A percentile compares a stretch with the other conserved stretches of the same genome.
Conservation (phyloP, 2,113 vertebrate genomes). For the Odocoileus virginianus region DNA sequence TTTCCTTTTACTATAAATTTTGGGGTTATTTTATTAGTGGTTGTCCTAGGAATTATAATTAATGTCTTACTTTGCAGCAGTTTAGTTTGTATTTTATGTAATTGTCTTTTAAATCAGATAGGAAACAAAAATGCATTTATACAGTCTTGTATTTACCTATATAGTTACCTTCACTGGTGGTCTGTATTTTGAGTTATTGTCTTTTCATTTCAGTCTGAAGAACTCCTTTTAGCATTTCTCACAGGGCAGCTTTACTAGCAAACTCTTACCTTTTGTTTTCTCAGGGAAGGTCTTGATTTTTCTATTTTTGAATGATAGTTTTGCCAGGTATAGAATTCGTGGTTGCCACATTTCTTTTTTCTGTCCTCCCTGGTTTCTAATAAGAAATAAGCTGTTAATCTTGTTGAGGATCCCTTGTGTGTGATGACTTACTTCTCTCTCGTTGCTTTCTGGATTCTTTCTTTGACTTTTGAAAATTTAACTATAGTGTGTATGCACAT, state of each 20-base stretch:
- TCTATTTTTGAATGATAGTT: not conserved
- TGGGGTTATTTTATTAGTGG: not conserved
- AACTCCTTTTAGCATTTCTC: not conserved
- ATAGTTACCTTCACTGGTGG: not conserved
- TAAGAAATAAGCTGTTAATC: not conserved
- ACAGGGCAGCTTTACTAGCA: not conserved
- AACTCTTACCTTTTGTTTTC: not conserved
- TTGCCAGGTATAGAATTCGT: not conserved
- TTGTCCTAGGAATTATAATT: not conserved
- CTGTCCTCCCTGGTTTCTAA: not conserved
- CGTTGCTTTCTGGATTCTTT: not conserved
- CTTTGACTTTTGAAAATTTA: not conserved
- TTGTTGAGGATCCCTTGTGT: not conserved
- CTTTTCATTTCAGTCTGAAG: not conserved
- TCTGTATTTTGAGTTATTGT: not conserved
- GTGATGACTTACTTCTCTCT: not conserved
- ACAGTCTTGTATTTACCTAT: not conserved
- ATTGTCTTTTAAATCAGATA: not conserved
- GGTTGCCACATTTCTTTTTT: not conserved
- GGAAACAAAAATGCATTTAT: not conserved
- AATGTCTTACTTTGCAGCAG: not conserved
- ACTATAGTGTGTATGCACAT: not conserved
- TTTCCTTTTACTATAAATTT: not conserved
- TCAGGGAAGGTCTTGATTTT: not conserved
- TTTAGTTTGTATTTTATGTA: not conserved